A percentile compares a stretch with the other conserved stretches of the same genome.
Conservation (phyloP, 2,888 invertebrate genomes). For the Fragum sueziense region DNA sequence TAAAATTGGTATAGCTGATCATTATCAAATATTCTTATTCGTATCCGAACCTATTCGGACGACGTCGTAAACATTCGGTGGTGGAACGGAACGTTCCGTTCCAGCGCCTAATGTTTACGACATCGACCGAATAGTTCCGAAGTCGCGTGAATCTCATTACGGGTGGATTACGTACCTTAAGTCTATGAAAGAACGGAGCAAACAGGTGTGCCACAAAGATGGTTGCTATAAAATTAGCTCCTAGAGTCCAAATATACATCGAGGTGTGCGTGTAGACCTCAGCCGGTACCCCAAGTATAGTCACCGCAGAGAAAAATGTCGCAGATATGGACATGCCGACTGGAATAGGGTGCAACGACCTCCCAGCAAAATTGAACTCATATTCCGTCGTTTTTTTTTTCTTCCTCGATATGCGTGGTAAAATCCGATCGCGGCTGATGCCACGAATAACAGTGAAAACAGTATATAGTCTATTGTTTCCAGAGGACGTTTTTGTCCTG, state of each 20-base stretch:
- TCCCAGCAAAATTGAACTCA: constrained; percentile 77
- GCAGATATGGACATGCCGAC: constrained; percentile 78
- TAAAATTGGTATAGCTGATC: too few relatives aligned
- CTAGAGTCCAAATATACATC: constrained; percentile 43
- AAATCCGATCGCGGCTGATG: constrained; percentile 60
- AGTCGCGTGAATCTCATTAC: too few relatives aligned
- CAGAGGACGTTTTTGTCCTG: not conserved
- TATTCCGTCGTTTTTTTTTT: constrained; percentile 84
- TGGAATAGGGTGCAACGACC: constrained; percentile 77
- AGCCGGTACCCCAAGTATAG: constrained; percentile 57
- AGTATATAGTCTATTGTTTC: constrained; percentile 44
- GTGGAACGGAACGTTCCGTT: too few relatives aligned
- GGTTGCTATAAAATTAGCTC: constrained; percentile 65
- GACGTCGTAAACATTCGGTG: too few relatives aligned
- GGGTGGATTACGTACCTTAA: too few relatives aligned
- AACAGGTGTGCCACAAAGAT: constrained; percentile 47
- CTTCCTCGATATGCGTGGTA: constrained; percentile 83
- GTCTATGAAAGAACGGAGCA: constrained; percentile 44
- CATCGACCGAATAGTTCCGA: too few relatives aligned
- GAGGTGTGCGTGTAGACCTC: constrained; percentile 60
- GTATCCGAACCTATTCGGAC: too few relatives aligned
- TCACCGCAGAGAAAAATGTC: constrained; percentile 58
- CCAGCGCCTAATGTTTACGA: too few relatives aligned
- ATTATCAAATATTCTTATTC: too few relatives aligned
- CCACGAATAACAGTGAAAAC: constrained; percentile 30